Conservation (phyloP, 2,113 vertebrate genomes). For the Lophotis ruficrista region DNA sequence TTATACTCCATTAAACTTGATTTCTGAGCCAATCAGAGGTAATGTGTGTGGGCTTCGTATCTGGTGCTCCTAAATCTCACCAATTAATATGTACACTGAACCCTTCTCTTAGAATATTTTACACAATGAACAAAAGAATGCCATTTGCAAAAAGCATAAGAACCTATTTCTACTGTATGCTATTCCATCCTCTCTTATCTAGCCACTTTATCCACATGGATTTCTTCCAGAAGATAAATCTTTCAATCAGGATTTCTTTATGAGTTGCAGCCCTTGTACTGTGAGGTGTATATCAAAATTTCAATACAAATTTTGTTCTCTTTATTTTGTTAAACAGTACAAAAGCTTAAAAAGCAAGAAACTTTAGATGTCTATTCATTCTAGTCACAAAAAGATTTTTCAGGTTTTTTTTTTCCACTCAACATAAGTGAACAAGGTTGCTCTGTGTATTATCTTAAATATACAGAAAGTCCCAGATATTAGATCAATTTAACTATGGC, state of each 20-base stretch:
- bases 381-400: neutral
- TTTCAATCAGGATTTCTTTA: conserved; percentile 67
- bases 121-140: conserved; percentile 73
- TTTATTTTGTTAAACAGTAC: conserved; percentile 37
- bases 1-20: conserved; percentile 47
- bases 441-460: neutral
- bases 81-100: conserved; percentile 61
- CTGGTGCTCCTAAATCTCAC: conserved; percentile 36
- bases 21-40: conserved; percentile 43
- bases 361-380: conserved; percentile 35
- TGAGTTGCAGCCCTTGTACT: conserved; percentile 36
- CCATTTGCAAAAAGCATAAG: conserved; percentile 60
- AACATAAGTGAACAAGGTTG: neutral
- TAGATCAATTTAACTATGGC: neutral
- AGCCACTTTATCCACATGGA: conserved; percentile 74
- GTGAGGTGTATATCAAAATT: conserved; percentile 48
- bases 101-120: conserved; percentile 64
- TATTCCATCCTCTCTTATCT: conserved; percentile 71
- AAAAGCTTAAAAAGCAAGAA: conserved; percentile 39
- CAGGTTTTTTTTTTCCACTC: neutral
- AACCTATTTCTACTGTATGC: conserved; percentile 62
- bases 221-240: conserved; percentile 76
- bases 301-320: conserved; percentile 38
- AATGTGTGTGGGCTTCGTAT: conserved; percentile 14
- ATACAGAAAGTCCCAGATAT: neutral